Base-by-base conservation (phyloP, 1,140 invertebrate species). In the Acromyrmex charruanus region DNA sequence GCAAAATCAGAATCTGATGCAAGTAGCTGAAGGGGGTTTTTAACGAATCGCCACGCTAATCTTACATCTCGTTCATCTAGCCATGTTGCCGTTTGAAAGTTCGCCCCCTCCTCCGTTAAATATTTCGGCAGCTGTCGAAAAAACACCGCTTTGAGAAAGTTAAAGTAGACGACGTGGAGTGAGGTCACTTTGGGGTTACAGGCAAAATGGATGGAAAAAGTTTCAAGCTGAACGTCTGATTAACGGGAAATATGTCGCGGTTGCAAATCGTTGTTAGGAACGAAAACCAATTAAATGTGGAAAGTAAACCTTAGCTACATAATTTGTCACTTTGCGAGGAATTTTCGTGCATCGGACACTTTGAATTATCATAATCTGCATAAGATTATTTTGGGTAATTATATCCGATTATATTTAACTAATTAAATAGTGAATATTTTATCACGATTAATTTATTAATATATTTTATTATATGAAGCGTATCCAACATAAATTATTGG, bases 231-330 rank as follows among this genome's bases (percentile, higher is more conserved):
- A 68, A 68, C 58, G 16, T 79, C 88, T 90, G 89, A 90, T 90
- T 90, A 90, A 90, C 89, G 89, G 71, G 71, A 90, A 90, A 90
- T 90, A 90, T 90, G 89, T 88, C 88, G 87, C 86, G 88, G 79
- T 81, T 58, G 61, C 12, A 58, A 87, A 31, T 90, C 77, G 89
- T 88, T 69, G 69, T 59, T 58, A 25, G 58, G 21, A 75, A 81
- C 80, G 85, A 68, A 90, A 90, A 90, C 79, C 86, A 87, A 90
- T 90, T 89, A 90, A 77, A 75, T n/a, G 35, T 21, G 63, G 69
- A 72, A 71, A 59, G 28, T 51, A n/a, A 58, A n/a, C 31, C 21
- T 69, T 21, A 35, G 44, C 39, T 59, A 44, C 39, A 44, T 44
- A 87, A 81, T 81, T 85, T 79, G 59, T 84, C 25, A 84, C 80